Conservation (phyloP, 2,113 vertebrate genomes). For the Furnarius figulus region DNA sequence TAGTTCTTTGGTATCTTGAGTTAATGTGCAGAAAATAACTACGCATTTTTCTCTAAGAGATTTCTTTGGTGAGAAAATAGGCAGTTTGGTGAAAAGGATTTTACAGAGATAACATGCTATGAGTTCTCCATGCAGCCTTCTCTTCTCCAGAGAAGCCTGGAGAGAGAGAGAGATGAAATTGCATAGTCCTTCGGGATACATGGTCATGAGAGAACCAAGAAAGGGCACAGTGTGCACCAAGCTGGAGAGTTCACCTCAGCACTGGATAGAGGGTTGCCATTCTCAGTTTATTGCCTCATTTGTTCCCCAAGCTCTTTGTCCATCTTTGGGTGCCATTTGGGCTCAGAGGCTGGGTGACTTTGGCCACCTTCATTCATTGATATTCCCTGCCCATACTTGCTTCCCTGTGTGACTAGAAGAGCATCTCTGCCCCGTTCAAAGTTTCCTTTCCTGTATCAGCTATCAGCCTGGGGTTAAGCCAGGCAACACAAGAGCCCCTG, state of each 20-base stretch:
- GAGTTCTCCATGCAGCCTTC: neutral
- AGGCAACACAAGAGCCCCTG: neutral
- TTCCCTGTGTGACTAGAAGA: neutral
- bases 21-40: too few species aligned
- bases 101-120: too few species aligned
- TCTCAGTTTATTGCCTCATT: neutral
- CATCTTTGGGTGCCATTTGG: neutral
- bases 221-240: neutral
- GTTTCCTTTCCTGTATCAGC: neutral
- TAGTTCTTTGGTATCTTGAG: too few species aligned
- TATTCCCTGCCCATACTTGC: neutral
- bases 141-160: neutral
- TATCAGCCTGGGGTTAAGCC: neutral
- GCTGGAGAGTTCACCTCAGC: neutral
- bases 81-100: too few species aligned
- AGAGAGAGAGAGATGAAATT: neutral
- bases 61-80: too few species aligned
- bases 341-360: neutral
- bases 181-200: neutral
- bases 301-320: neutral
- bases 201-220: neutral
- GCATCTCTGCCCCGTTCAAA: fast-evolving
- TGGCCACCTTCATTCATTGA: neutral
- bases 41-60: too few species aligned
- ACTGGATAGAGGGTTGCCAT: neutral